Evolutionary conservation across 1,140 invertebrate genomes (phyloP).

Genomic region (Lanistes nyassanus): DNA sequence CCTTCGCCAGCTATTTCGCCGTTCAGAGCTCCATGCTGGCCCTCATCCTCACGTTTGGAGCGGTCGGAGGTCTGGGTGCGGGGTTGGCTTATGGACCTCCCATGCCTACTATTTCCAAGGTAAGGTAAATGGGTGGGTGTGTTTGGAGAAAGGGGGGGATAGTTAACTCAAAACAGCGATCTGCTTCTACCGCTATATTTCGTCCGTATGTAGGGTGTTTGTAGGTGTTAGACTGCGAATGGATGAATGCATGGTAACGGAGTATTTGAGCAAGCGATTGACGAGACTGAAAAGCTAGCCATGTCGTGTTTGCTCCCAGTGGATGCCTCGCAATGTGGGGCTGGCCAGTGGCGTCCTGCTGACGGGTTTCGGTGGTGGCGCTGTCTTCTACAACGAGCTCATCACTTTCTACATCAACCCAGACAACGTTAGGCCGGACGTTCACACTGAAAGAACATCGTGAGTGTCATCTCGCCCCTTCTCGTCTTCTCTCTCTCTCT

Average conservation of each 20-base stretch:
- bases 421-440: constrained; percentile 29
- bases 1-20: constrained; percentile 32
- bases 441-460: constrained; percentile 22
- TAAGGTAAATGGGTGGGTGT: no score
- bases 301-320: constrained; percentile 16
- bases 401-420: constrained; percentile 37
- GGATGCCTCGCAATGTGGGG: constrained; percentile 31
- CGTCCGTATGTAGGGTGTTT: no score
- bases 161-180: no score
- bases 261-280: no score
- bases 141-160: no score
- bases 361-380: constrained; percentile 37
- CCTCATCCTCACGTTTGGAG: constrained; percentile 31
- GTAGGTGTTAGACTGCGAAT: no score
- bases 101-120: constrained; percentile 31
- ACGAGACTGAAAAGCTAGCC: no score
- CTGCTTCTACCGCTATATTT: no score
- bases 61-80: constrained; percentile 32
- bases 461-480: constrained; percentile 10
- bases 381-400: constrained; percentile 36
- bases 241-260: no score
- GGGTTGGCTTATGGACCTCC: constrained; percentile 34
- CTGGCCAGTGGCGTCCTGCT: constrained; percentile 33
- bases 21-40: constrained; percentile 32
- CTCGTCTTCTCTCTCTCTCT: not conserved